A percentile compares a stretch with the other conserved stretches of the same genome.
These are phyloP conservation scores for Trissolcus brochymenae DNA, from an alignment of 2,888 invertebrate genomes.

Conservation along the genomic window DNA sequence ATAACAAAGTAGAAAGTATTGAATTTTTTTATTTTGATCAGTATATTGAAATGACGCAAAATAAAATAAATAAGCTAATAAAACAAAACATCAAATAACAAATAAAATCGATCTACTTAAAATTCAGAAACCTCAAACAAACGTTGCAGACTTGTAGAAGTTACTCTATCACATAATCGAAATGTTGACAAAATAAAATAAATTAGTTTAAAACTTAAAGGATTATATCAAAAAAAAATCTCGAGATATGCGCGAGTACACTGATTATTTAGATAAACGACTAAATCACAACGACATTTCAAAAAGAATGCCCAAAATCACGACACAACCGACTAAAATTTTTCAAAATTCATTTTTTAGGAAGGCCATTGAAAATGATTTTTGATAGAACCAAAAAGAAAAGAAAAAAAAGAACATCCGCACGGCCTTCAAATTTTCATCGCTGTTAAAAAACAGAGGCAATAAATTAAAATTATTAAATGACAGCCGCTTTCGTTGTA, in stretches of 20 bases:
- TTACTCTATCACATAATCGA: no score
- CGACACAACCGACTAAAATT: conserved; percentile 24
- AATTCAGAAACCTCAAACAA: no score
- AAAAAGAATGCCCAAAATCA: conserved; percentile 23
- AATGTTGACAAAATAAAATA: no score
- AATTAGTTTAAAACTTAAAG: no score
- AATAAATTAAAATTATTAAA: conserved; percentile 3
- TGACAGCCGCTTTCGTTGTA: conserved; percentile 23
- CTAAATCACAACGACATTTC: conserved; percentile 27
- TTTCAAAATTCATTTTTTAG: conserved; percentile 12
- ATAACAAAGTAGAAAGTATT: no score
- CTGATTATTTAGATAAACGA: conserved; percentile 25
- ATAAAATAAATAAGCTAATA: not conserved
- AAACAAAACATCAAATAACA: not conserved
- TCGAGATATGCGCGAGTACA: not conserved
- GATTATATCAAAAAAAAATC: not conserved
- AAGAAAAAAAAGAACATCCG: not conserved
- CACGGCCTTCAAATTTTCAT: not conserved
- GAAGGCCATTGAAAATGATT: conserved; percentile 37
- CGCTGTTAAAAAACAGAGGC: not conserved
- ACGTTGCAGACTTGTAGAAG: no score
- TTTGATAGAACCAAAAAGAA: not conserved
- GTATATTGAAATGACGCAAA: not conserved
- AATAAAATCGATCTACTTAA: no score
- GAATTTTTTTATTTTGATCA: no score